phyloP scores from a whole-genome alignment of 2,888 invertebrate genomes.

The Polyploca ridens region DNA sequence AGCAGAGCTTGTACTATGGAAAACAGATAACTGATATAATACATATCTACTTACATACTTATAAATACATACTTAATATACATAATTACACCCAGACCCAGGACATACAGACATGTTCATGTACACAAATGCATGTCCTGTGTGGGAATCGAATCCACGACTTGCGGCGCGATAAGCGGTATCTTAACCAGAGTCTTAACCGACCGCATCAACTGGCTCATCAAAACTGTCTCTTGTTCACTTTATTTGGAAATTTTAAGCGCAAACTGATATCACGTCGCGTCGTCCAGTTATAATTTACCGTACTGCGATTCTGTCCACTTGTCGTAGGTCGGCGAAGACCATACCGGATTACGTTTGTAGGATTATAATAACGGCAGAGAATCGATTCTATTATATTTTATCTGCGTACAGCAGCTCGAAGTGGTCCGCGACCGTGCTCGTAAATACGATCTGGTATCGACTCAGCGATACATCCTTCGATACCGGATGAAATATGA shows the following conservation, averaged over 20 bases:
- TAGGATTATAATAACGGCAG: conserved; percentile 53
- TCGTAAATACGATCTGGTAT: conserved; percentile 74
- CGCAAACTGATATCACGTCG: neutral
- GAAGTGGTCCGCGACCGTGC: conserved; percentile 51
- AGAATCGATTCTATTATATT: conserved; percentile 52
- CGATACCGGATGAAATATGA: conserved; percentile 77
- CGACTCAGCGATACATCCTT: conserved; percentile 69
- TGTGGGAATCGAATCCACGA: no score
- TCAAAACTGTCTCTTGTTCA: no score
- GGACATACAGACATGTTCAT: no score
- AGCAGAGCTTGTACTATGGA: no score
- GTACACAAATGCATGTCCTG: no score
- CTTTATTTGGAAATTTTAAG: neutral
- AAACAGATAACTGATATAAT: no score
- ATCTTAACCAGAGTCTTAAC: no score
- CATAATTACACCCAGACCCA: no score
- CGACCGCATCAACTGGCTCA: no score
- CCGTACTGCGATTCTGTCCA: conserved; percentile 29
- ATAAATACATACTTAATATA: no score
- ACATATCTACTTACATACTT: no score
- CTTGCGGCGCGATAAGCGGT: no score
- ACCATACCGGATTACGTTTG: conserved; percentile 50
- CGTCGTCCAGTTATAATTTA: conserved; percentile 28
- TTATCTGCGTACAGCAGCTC: conserved; percentile 60
- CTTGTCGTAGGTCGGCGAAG: conserved; percentile 44